phyloP scores from a whole-genome alignment of 1,140 invertebrate genomes.

The Trichogramma pretiosum region DNA sequence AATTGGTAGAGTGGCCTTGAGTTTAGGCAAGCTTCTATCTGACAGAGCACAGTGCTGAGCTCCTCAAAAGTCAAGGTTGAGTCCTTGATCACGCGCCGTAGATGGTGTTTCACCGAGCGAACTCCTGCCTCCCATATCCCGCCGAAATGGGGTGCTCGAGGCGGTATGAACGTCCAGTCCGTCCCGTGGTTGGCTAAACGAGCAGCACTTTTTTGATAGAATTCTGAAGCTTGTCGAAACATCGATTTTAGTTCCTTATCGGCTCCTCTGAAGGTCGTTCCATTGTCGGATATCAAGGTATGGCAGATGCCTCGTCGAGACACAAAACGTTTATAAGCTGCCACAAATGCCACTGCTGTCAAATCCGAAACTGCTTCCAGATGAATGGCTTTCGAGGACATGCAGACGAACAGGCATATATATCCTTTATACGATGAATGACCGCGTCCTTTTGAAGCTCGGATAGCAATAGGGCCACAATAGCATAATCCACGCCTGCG shows the following conservation, averaged over 20 bases:
- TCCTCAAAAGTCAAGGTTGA: neutral
- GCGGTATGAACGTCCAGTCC: slow-evolving; percentile 4
- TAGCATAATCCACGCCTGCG: slow-evolving; percentile 31
- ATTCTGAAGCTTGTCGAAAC: neutral
- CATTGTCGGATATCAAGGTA: neutral
- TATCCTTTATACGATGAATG: slow-evolving; percentile 25
- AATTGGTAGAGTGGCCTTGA: neutral
- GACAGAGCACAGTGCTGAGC: too few relatives aligned
- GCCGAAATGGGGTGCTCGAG: neutral
- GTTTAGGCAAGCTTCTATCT: neutral
- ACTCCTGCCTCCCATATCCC: neutral
- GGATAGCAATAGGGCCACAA: slow-evolving; percentile 29
- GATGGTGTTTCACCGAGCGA: neutral
- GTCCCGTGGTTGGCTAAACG: neutral
- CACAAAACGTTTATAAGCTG: neutral
- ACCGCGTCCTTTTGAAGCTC: slow-evolving; percentile 18
- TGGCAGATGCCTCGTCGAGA: neutral
- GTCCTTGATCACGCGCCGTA: neutral
- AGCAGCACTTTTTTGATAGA: neutral
- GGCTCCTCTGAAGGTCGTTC: neutral
- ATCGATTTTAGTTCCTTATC: neutral
- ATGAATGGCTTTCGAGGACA: neutral
- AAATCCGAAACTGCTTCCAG: neutral
- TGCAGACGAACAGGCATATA: slow-evolving; percentile 15
- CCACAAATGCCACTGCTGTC: neutral